Evolutionary conservation across 2,888 invertebrate species (phyloP).

Genomic region (Orthonevra nobilis): DNA sequence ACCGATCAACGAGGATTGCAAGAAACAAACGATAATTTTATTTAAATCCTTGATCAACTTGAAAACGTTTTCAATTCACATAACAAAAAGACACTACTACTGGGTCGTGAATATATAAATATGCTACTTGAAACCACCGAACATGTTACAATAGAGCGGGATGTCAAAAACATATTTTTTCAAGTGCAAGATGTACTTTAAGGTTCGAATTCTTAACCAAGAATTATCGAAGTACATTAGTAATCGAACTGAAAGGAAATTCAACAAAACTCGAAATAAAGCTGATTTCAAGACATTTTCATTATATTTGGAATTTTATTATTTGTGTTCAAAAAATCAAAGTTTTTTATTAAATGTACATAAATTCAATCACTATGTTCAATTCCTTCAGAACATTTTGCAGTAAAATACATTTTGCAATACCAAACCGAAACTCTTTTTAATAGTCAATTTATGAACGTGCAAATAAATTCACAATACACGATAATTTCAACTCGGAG

Average conservation of each 20-base stretch:
- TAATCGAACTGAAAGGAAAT: not conserved
- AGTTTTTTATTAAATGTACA: too few species aligned
- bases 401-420: too few species aligned
- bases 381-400: too few species aligned
- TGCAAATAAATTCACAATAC: too few species aligned
- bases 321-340: constrained; percentile 9
- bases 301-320: not conserved
- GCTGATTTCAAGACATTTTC: constrained; percentile 1
- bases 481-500: not conserved
- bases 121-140: too few species aligned
- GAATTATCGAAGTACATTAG: not conserved
- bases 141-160: not conserved
- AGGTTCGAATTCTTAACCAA: not conserved
- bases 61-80: not conserved
- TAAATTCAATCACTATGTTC: too few species aligned
- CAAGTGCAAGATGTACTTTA: not conserved
- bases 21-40: not conserved
- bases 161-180: not conserved
- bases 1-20: not conserved
- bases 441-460: too few species aligned
- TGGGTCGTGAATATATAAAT: too few species aligned
- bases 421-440: not conserved
- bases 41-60: not conserved
- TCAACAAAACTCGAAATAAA: constrained; percentile 74
- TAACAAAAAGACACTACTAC: too few species aligned